A percentile compares a stretch with the other conserved stretches of the same genome.
Conservation (phyloP, 2,797 vertebrate species). For the Jordanella pulchra region DNA sequence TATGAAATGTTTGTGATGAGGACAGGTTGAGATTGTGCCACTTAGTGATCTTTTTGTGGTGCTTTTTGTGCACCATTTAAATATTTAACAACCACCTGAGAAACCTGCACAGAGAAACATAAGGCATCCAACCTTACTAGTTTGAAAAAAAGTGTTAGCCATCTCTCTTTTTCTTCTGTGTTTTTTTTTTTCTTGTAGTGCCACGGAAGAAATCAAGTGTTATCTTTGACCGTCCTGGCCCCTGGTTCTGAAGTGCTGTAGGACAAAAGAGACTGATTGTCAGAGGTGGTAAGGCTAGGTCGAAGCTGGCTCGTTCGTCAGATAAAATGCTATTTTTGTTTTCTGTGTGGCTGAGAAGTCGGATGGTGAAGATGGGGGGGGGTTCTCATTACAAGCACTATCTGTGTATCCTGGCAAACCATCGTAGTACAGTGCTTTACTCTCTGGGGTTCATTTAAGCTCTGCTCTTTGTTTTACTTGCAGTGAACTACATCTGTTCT, state of each 20-base stretch:
- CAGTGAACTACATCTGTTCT: conserved; percentile 49
- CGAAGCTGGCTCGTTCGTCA: conserved; percentile 89
- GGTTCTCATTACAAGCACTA: conserved; percentile 87
- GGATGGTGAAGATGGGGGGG: conserved; percentile 34
- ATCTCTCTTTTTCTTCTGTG: conserved; percentile 60
- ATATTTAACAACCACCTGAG: conserved; percentile 56
- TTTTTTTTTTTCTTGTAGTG: conserved; percentile 51
- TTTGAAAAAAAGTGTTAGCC: conserved; percentile 52
- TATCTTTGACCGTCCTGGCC: conserved; percentile 71
- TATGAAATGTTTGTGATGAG: conserved; percentile 69
- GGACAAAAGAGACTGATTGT: conserved; percentile 93
- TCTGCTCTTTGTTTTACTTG: conserved; percentile 58
- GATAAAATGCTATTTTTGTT: conserved; percentile 95
- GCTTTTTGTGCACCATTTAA: conserved; percentile 43
- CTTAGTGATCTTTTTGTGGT: conserved; percentile 40
- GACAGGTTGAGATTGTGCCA: conserved; percentile 33
- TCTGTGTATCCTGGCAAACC: conserved; percentile 67
- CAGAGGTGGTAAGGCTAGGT: conserved; percentile 96
- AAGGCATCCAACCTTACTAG: conserved; percentile 48
- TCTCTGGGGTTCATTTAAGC: conserved; percentile 63
- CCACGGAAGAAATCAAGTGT: conserved; percentile 83
- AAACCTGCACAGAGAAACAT: conserved; percentile 34
- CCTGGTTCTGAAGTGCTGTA: conserved; percentile 77
- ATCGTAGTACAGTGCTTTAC: conserved; percentile 64
- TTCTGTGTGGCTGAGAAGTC: conserved; percentile 84